Base-by-base conservation (phyloP, 2,797 vertebrate genomes). In the Erpetoichthys calabaricus region DNA sequence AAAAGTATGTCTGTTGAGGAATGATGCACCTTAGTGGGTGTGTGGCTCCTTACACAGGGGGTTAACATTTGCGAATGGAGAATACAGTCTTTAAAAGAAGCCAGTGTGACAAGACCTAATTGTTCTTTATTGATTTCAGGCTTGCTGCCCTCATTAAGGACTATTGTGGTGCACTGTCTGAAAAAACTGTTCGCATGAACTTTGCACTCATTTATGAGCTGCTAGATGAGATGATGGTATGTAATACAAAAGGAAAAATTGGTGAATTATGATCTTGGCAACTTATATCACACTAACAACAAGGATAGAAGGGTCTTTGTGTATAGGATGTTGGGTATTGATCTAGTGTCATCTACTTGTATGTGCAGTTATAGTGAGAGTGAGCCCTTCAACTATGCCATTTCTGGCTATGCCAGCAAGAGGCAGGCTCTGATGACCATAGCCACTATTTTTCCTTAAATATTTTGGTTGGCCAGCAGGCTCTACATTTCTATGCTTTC, bases 201-300 rank as follows among this genome's bases (percentile, higher is more conserved):
- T 88, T 92, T 4, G 89, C 89, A 2, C 83, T 95, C 4, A 85
- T 93, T 67, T 91, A 91, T 2, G 91, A 95, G 68, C 76, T 94
- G 56, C 78, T 94, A 69, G 91, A 94, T 6, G 92, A 94, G 73
- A 79, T 91, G 9, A 63, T 95, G 85, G 92, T 93, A 68, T 76
- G 78, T 67, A 25, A 25, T 25, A 25, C 25, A 25, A 25, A 25
- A 25, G 25, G 25, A 3, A 41, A 41, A 3, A 53, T 53, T 25
- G 3, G 6, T 53, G n/a, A 10, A 41, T 1, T 6, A 3, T 53
- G 51, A 5, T 41, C 6, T 8, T 41, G 4, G 4, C 4, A 10
- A 3, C 8, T 10, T 25, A 25, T 25, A 25, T 25, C 25, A 25
- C 25, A 25, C 25, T 25, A 1, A 25, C 25, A 25, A 25, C 25